Evolutionary conservation across 2,113 vertebrate genomes (phyloP), one percentile per base, ranked within the genome.

Genomic region (Xiphias gladius): DNA sequence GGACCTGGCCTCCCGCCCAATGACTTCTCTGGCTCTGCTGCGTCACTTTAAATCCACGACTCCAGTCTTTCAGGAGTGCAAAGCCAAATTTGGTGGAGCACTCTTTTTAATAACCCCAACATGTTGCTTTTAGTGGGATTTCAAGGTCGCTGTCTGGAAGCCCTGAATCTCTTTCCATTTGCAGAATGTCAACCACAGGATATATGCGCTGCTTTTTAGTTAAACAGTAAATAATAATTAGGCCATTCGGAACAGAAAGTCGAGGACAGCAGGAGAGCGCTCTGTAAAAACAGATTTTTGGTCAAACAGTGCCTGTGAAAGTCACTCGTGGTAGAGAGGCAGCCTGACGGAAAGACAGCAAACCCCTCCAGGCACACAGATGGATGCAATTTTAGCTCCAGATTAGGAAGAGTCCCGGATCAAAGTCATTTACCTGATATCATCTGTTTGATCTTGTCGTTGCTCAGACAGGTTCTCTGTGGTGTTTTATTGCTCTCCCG

Each of bases 401-500:
- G 74, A 76, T 16, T n/a, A n/a, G n/a, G 19, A 11, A 65, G 32
- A 55, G 48, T 57, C 50, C 35, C 43, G 17, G 26, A 48, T 55
- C 61, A 65, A 65, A 76, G 48, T 48, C 39, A 59, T 64, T 63
- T 63, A 32, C 46, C 46, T 64, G 35, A 71, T 43, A 41, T 63
- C 58, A 63, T 79, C 24, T 71, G 19, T 79, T 71, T 43, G 57
- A 77, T 68, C 75, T 43, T 41, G 35, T 3, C 35, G 7, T 41
- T 41, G 43, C 43, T 46, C 46, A 48, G 46, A 48, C 46, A 13
- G 41, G 41, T 43, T 17, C 50, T 22, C 50, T 22, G 50, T 6
- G 22, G 17, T 22, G 50, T 22, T 52, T 22, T 52, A 52, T 52
- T 52, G 6, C 19, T 48, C 14, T 48, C 43, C 43, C 17, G 1